Conservation (phyloP, 2,888 invertebrate species). For the Rhingia rostrata region DNA sequence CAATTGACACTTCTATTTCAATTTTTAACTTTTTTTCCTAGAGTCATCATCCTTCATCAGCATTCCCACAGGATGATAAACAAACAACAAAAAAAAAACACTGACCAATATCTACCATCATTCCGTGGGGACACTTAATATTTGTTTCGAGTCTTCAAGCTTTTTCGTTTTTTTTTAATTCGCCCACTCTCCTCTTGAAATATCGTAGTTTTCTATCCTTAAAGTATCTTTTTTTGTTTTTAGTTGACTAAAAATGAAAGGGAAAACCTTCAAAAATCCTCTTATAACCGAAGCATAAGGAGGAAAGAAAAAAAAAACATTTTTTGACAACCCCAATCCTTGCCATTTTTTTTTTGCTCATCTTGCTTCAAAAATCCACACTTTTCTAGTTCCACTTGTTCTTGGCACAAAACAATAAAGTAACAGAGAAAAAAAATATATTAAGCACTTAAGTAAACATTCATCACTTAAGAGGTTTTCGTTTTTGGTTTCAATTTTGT, state of each 20-base stretch:
- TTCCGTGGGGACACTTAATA: constrained; percentile 28
- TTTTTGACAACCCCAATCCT: constrained; percentile 69
- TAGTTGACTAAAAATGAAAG: constrained; percentile 47
- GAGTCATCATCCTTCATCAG: background rate
- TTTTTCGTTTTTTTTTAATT: constrained; percentile 1
- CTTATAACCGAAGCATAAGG: constrained; percentile 72
- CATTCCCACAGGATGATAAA: background rate
- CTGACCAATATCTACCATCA: constrained; percentile 30
- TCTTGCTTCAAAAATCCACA: background rate
- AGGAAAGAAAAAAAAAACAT: constrained; percentile 70
- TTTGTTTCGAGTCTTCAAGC: constrained; percentile 34
- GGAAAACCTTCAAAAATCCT: constrained; percentile 75
- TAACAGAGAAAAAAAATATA: constrained; percentile 55
- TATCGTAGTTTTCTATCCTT: constrained; percentile 50
- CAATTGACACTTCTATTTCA: constrained; percentile 21
- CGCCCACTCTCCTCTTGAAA: constrained; percentile 41
- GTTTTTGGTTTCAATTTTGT: constrained; percentile 58
- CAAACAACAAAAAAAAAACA: background rate
- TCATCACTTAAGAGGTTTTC: constrained; percentile 72
- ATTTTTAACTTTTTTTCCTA: background rate
- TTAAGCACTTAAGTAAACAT: constrained; percentile 75
- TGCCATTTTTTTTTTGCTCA: constrained; percentile 37
- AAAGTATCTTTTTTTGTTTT: constrained; percentile 44
- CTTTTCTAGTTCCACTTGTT: constrained; percentile 50
- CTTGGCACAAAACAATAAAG: constrained; percentile 19